phyloP scores from a whole-genome alignment of 2,113 vertebrate genomes.

The Elaphurus davidianus region DNA sequence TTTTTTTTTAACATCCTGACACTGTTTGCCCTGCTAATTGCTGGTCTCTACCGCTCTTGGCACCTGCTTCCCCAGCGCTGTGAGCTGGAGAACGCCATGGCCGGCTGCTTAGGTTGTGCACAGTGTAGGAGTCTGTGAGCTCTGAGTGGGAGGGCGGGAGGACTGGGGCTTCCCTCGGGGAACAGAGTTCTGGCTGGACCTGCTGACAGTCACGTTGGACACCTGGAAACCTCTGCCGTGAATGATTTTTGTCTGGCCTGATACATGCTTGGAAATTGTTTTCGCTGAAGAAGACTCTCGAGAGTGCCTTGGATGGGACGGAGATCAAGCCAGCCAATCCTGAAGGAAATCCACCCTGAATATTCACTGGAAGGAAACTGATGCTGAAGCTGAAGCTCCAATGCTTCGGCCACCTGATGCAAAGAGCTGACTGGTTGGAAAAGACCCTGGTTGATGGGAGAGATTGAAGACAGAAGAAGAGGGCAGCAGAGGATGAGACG shows the following conservation, averaged over 20 bases:
- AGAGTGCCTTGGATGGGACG: neutral
- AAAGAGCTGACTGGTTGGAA: accelerated
- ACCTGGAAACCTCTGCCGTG: neutral
- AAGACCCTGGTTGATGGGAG: neutral
- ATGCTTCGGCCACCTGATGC: neutral
- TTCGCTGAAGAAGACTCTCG: neutral
- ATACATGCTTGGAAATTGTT: neutral
- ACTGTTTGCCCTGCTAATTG: neutral
- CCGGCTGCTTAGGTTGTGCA: neutral
- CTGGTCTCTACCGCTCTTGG: accelerated
- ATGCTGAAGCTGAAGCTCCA: neutral
- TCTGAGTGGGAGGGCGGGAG: neutral
- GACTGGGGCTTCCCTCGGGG: neutral
- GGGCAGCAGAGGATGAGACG: neutral
- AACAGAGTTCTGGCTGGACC: neutral
- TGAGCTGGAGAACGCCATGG: neutral
- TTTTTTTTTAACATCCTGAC: neutral
- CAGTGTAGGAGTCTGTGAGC: neutral
- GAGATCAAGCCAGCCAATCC: neutral
- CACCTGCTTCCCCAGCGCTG: accelerated
- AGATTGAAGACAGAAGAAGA: neutral
- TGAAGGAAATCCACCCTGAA: neutral
- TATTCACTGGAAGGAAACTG: neutral
- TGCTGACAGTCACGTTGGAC: neutral
- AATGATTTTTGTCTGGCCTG: neutral